phyloP scores from a whole-genome alignment of 2,888 invertebrate species.

The Dasysyrphus tricinctus region DNA sequence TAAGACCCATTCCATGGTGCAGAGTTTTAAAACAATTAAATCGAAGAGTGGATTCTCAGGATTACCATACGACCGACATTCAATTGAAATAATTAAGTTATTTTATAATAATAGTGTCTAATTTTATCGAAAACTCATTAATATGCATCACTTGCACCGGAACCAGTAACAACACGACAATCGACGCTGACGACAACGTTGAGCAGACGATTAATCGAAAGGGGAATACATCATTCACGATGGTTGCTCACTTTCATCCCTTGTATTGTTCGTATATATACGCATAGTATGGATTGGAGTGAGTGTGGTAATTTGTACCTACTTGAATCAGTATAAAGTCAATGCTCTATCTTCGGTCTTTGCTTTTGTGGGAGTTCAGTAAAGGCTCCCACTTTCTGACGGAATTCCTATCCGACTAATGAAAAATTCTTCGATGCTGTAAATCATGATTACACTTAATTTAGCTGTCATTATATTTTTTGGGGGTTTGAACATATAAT shows the following conservation, averaged over 20 bases:
- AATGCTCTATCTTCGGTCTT: conserved; percentile 7
- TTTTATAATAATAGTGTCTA: conserved; percentile 72
- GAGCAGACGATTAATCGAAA: conserved; percentile 51
- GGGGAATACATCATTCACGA: conserved; percentile 65
- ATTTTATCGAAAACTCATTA: conserved; percentile 72
- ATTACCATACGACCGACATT: conserved; percentile 66
- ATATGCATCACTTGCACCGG: conserved; percentile 68
- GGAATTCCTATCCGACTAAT: conserved; percentile 73
- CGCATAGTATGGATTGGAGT: background rate
- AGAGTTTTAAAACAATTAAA: conserved; percentile 64
- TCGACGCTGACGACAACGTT: conserved; percentile 32
- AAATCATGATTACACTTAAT: conserved; percentile 82
- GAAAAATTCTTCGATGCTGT: conserved; percentile 78
- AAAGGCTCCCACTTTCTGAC: conserved; percentile 37
- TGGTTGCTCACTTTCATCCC: conserved; percentile 68
- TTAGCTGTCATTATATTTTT: conserved; percentile 71
- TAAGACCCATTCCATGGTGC: background rate
- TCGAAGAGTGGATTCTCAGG: conserved; percentile 46
- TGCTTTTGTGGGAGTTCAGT: conserved; percentile 22
- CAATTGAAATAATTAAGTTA: conserved; percentile 74
- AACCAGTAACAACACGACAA: conserved; percentile 57
- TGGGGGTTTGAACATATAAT: conserved; percentile 55
- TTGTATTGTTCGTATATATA: conserved; percentile 27
- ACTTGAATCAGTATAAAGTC: conserved; percentile 63
- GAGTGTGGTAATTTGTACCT: conserved; percentile 67